A percentile compares a stretch with the other conserved stretches of the same genome.
Conservation (phyloP, 2,113 vertebrate genomes). For the Pangasianodon gigas region DNA sequence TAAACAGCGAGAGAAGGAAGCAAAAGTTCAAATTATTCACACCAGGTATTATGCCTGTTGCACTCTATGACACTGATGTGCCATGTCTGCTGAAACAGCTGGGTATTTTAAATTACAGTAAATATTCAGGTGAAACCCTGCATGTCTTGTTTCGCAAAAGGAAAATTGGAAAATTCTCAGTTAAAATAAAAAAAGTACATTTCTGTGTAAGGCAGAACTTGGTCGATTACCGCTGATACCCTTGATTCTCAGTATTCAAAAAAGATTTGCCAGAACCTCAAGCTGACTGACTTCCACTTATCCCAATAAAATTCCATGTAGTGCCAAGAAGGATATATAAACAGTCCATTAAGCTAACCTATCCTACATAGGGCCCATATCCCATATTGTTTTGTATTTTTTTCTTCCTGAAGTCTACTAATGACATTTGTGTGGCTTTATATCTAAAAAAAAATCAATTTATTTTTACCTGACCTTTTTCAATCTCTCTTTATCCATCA, state of each 20-base stretch:
- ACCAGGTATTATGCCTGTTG: not conserved
- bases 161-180: not conserved
- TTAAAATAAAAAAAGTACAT: not conserved
- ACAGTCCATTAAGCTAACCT: too few species aligned
- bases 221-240: not conserved
- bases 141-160: not conserved
- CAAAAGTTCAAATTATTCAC: conserved; percentile 5
- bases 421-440: not conserved
- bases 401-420: not conserved
- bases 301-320: not conserved
- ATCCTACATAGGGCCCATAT: not conserved
- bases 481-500: not conserved
- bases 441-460: not conserved
- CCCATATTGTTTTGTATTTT: not conserved
- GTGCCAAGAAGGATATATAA: not conserved
- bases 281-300: not conserved
- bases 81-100: not conserved
- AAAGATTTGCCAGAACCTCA: not conserved
- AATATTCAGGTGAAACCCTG: not conserved
- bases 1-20: conserved; percentile 62
- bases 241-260: not conserved
- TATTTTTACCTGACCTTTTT: not conserved
- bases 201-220: not conserved
- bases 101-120: not conserved
- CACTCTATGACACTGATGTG: not conserved